Conservation (phyloP, 2,888 invertebrate genomes). For the Campaea margaritaria region DNA sequence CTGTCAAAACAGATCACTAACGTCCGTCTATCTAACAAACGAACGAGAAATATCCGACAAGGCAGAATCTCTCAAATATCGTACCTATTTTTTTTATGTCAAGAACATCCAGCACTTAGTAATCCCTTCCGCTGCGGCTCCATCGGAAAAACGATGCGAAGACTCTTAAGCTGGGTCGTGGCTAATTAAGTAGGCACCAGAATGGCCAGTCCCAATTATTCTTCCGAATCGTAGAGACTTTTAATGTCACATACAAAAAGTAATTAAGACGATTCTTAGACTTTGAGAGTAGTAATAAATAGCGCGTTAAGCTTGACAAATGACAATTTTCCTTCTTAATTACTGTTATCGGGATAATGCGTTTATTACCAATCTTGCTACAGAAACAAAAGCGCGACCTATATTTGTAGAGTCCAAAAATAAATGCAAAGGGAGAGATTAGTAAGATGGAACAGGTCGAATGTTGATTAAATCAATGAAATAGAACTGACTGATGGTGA, state of each 20-base stretch:
- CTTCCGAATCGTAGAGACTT: constrained; percentile 19
- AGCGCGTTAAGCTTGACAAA: no score
- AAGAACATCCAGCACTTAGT: constrained; percentile 28
- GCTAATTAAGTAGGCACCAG: constrained; percentile 21
- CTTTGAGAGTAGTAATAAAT: neutral
- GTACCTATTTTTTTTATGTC: constrained; percentile 18
- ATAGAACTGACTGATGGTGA: no score
- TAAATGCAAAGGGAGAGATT: no score
- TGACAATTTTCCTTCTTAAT: no score
- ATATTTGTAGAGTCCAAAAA: no score
- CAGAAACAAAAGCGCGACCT: no score
- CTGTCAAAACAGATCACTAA: constrained; percentile 6
- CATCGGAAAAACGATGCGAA: constrained; percentile 27
- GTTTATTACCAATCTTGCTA: no score
- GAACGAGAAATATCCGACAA: constrained; percentile 14
- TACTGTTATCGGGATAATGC: no score
- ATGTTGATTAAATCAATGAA: no score
- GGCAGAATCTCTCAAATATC: constrained; percentile 8
- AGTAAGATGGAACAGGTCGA: no score
- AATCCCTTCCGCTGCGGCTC: constrained; percentile 23
- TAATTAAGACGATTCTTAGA: constrained; percentile 25
- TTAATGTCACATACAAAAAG: constrained; percentile 20
- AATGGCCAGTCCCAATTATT: constrained; percentile 26
- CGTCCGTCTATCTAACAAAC: constrained; percentile 7
- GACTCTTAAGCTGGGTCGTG: constrained; percentile 28